These are phyloP conservation scores for Brachionus plicatilis DNA, from an alignment of 1,140 invertebrate genomes.

Conservation along the genomic window DNA sequence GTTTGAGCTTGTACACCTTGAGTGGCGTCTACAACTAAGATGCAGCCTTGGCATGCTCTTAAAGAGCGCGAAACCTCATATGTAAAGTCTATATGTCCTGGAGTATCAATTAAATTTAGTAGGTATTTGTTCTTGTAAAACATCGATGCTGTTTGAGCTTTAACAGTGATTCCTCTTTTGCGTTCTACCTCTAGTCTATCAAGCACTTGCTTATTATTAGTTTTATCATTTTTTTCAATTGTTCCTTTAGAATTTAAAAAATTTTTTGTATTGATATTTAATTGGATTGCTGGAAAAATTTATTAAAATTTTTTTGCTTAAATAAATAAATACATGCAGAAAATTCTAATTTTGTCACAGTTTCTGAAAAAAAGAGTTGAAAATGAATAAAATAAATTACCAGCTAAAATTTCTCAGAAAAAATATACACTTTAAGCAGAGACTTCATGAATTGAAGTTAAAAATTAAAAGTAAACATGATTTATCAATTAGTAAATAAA, in stretches of 20 bases:
- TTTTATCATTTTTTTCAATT: slow-evolving; percentile 20
- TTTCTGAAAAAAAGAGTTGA: too few relatives aligned
- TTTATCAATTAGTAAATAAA: too few relatives aligned
- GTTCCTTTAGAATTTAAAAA: neutral
- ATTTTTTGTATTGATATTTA: neutral
- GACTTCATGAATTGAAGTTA: too few relatives aligned
- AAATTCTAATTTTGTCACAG: too few relatives aligned
- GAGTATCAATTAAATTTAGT: slow-evolving; percentile 95
- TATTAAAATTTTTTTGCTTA: too few relatives aligned
- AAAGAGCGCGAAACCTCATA: slow-evolving; percentile 84
- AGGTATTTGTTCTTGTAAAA: slow-evolving; percentile 71
- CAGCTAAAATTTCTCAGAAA: too few relatives aligned
- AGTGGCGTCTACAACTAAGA: slow-evolving; percentile 86
- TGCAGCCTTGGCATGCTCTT: slow-evolving; percentile 84
- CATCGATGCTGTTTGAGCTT: slow-evolving; percentile 89
- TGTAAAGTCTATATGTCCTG: slow-evolving; percentile 95
- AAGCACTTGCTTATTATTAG: slow-evolving; percentile 68
- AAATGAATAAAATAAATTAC: too few relatives aligned
- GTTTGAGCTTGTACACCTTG: slow-evolving; percentile 91
- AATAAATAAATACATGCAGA: too few relatives aligned
- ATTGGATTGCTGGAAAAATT: too few relatives aligned
- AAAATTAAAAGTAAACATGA: too few relatives aligned
- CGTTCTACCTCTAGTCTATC: slow-evolving; percentile 83
- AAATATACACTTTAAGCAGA: too few relatives aligned
- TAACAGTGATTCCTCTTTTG: slow-evolving; percentile 91